A percentile compares a stretch with the other conserved stretches of the same genome.
These are phyloP conservation scores for Numida meleagris DNA, from an alignment of 2,113 vertebrate species.

Conservation along the genomic window DNA sequence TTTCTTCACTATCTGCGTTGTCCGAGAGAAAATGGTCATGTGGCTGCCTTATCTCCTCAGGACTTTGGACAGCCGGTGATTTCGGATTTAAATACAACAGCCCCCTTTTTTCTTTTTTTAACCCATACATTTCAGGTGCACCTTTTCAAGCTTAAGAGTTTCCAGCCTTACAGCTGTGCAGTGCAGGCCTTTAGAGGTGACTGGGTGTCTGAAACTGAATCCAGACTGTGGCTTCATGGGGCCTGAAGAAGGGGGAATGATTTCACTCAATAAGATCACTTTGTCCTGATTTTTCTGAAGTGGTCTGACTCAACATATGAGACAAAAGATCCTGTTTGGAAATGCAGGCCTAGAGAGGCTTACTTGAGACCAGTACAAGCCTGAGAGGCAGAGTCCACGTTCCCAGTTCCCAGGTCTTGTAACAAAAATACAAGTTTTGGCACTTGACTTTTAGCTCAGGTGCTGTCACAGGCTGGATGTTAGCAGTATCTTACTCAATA, in stretches of 20 bases:
- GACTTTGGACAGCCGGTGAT: constrained; percentile 35
- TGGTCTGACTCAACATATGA: background rate
- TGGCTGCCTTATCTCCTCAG: background rate
- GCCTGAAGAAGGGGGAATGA: background rate
- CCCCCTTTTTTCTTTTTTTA: background rate
- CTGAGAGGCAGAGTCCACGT: background rate
- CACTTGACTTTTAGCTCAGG: background rate
- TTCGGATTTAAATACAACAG: constrained; percentile 44
- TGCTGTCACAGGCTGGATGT: background rate
- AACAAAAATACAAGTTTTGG: background rate
- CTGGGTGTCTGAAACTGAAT: background rate
- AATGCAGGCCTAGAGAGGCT: background rate
- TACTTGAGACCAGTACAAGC: background rate
- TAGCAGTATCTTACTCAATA: background rate
- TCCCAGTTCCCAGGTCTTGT: background rate
- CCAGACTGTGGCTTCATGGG: background rate
- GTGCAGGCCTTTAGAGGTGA: background rate
- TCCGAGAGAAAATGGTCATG: constrained; percentile 38
- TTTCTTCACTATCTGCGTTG: constrained; percentile 39
- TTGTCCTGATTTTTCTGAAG: background rate
- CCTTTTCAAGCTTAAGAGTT: background rate
- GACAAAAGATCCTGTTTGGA: background rate
- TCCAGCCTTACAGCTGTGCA: background rate
- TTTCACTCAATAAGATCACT: background rate
- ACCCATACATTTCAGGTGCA: background rate